Evolutionary conservation across 2,888 invertebrate genomes (phyloP), one percentile per base, ranked within the genome.

Genomic region (Taenaris catops): DNA sequence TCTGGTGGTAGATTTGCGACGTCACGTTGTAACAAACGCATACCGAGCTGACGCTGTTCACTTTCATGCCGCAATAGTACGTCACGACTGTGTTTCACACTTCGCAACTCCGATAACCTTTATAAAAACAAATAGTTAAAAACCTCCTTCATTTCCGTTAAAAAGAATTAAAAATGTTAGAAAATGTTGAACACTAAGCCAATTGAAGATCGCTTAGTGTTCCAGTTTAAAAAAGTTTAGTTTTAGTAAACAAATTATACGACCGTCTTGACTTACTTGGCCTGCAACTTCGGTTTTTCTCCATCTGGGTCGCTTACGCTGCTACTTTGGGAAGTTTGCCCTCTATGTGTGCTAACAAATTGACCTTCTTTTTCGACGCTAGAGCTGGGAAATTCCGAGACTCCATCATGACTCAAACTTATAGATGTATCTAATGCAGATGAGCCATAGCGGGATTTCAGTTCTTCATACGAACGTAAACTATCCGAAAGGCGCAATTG

Each of bases 401-500:
- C 46, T 1, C 63, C 60, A 38, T 75, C 79, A 27, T 64, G 64
- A 45, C 61, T 66, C 20, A 62, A 56, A 40, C 55, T 59, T n/a
- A 58, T 44, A 0, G 72, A 61, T 7, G 63, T 49, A 9, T 79
- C 73, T 9, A 71, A 36, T 1, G 63, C 72, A 3, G 65, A 51
- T 1, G 62, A 48, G 41, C 63, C 62, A 28, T 60, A 65, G 34
- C 58, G 73, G 3, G 53, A 45, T 37, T 79, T 84, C 23, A 84
- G 48, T 46, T 88, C 61, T 66, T 95, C 95, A 49, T 92, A 91
- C 18, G 93, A 89, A 24, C 95, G 88, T 35, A 96, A 83, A 4
- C 94, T 92, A 58, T 94, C 94, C 0, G 96, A 96, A 3, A 96
- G 73, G 46, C 94, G 91, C 40, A 96, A 70, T 56, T 96, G 96